A percentile compares a stretch with the other conserved stretches of the same genome.
Conservation (phyloP, 2,797 vertebrate genomes). For the Leptodactylus fallax region DNA sequence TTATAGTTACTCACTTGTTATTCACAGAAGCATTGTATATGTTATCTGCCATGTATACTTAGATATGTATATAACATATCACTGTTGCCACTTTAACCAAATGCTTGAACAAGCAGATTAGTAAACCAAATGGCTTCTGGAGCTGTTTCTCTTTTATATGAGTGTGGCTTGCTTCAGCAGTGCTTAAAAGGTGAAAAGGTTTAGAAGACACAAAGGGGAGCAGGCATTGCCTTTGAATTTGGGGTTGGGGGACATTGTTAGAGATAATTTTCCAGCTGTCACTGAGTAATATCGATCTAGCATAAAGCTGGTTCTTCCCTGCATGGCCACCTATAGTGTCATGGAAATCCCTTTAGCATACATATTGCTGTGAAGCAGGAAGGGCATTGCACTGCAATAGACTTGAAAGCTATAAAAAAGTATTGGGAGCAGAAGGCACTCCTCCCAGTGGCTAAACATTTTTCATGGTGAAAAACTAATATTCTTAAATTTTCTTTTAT, state of each 20-base stretch:
- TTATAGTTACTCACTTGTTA: not conserved
- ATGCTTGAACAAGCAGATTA: slow-evolving; percentile 37
- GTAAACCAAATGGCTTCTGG: slow-evolving; percentile 13
- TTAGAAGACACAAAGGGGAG: slow-evolving; percentile 66
- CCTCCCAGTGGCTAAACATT: not conserved
- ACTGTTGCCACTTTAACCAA: slow-evolving; percentile 32
- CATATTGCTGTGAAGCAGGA: slow-evolving; percentile 21
- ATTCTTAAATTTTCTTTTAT: not conserved
- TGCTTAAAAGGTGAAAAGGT: slow-evolving; percentile 60
- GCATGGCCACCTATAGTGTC: slow-evolving; percentile 57
- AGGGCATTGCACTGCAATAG: slow-evolving; percentile 2
- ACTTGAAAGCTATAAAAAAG: not conserved
- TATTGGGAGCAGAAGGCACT: slow-evolving; percentile 11
- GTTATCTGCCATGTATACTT: not conserved
- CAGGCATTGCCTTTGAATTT: slow-evolving; percentile 56
- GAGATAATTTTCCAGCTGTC: slow-evolving; percentile 73
- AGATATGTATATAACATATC: not conserved
- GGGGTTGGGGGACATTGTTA: slow-evolving; percentile 57
- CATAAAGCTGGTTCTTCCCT: slow-evolving; percentile 49
- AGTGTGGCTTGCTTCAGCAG: slow-evolving; percentile 27
- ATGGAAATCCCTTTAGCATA: slow-evolving; percentile 49
- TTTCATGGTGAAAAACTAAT: not conserved
- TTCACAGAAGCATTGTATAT: not conserved
- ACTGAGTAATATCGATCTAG: slow-evolving; percentile 68
- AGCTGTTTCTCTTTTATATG: slow-evolving; percentile 14